Conservation (phyloP, 2,888 invertebrate genomes). For the Bellardia pandia region DNA sequence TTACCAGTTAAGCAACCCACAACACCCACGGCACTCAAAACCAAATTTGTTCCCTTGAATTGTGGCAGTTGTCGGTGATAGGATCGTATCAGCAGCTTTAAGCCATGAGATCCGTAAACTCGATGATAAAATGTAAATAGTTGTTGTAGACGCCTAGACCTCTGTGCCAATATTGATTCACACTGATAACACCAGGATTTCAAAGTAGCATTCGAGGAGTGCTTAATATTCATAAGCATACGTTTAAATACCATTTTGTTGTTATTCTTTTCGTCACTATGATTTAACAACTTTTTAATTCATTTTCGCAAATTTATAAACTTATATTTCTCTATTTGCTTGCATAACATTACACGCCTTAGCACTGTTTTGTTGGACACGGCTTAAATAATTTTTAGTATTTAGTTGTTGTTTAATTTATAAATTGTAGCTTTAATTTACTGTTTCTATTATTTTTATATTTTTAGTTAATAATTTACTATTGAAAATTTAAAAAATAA, state of each 20-base stretch:
- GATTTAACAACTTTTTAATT: slow-evolving; percentile 6
- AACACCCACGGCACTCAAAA: slow-evolving; percentile 85
- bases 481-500: slow-evolving; percentile 29
- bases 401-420: slow-evolving; percentile 12
- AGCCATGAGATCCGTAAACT: slow-evolving; percentile 87
- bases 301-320: slow-evolving; percentile 10
- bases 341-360: slow-evolving; percentile 59
- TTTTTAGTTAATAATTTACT: slow-evolving; percentile 13
- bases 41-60: slow-evolving; percentile 85
- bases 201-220: slow-evolving; percentile 85
- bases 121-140: slow-evolving; percentile 87
- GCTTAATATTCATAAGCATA: slow-evolving; percentile 82
- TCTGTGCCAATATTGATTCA: slow-evolving; percentile 86
- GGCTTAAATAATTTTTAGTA: slow-evolving; percentile 10
- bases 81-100: slow-evolving; percentile 85
- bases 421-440: background rate
- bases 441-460: background rate
- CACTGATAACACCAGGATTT: slow-evolving; percentile 86
- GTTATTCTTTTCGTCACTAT: background rate
- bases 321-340: slow-evolving; percentile 31
- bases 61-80: slow-evolving; percentile 83
- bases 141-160: slow-evolving; percentile 87
- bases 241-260: slow-evolving; percentile 76
- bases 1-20: slow-evolving; percentile 81
- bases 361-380: background rate